Evolutionary conservation across 1,140 invertebrate species (phyloP), one percentile per base, ranked within the genome.

Genomic region (Drosophila gunungcola): DNA sequence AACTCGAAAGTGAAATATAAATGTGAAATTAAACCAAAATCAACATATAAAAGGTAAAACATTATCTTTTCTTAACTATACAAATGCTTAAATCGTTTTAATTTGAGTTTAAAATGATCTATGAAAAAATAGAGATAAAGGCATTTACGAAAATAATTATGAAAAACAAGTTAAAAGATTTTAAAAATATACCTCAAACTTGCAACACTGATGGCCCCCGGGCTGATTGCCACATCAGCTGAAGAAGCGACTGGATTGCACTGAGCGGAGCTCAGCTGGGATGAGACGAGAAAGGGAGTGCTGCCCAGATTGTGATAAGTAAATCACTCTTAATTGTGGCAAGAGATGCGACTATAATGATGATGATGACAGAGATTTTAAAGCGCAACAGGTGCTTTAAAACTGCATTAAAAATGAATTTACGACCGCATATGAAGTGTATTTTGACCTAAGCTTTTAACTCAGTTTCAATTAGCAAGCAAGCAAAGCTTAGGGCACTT

Each of bases 241-340:
- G 45, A 38, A 27, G 55, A 9, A 61, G 45, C 45, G 16, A 13
- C 57, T 27, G 25, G 46, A 45, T 13, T 62, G 63, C 57, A 67
- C 58, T 45, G 34, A 56, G 51, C 48, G 69, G 12, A 38, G 52
- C 51, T 68, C 13, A 57, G 38, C 13, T 41, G 55, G n/a, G 63
- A 68, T 60, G 52, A 58, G 58, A 27, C 10, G 27, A 11, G 42
- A 46, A 21, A 11, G 43, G 46, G 10, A 25, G 36, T 9, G 36
- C 12, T 60, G 46, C 64, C 9, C 58, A 48, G 79, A 74, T 81
- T 67, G 80, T 73, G 65, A 73, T 86, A 83, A 88, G 65, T 83
- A 73, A 85, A 83, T 73, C 72, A 53, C 63, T 79, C 74, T 73
- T 88, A 86, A 73, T 79, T 82, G 75, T 61, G 49, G 65, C 49